Evolutionary conservation across 2,797 vertebrate species (phyloP).

Genomic region (Argentina silus): DNA sequence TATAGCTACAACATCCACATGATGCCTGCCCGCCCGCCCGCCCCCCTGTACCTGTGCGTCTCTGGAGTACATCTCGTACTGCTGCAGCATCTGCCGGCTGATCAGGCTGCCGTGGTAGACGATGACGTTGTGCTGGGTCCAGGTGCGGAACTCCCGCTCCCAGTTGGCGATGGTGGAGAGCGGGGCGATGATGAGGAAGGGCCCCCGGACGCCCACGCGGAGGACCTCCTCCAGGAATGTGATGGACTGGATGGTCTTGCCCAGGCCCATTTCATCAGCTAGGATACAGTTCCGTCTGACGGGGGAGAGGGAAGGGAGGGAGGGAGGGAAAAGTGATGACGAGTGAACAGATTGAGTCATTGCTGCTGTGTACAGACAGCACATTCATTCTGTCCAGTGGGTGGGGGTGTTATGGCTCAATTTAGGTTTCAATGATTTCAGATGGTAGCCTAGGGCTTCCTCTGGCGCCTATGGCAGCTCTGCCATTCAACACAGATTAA

Average conservation of each 20-base stretch:
- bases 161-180: slow-evolving; percentile 98
- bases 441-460: no score
- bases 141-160: slow-evolving; percentile 96
- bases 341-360: slow-evolving; percentile 51
- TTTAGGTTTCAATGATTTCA: slow-evolving; percentile 25
- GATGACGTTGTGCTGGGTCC: slow-evolving; percentile 95
- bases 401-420: slow-evolving; percentile 71
- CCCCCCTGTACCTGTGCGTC: slow-evolving; percentile 88
- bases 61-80: slow-evolving; percentile 99
- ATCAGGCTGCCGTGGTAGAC: slow-evolving; percentile 97
- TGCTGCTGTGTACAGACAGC: slow-evolving; percentile 53
- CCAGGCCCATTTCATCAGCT: slow-evolving; percentile 99
- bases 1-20: no score
- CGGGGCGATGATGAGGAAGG: slow-evolving; percentile 98
- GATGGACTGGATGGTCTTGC: slow-evolving; percentile 99
- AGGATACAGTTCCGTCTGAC: slow-evolving; percentile 96
- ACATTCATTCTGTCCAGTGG: slow-evolving; percentile 74
- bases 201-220: slow-evolving; percentile 87
- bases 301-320: slow-evolving; percentile 4
- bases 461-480: no score
- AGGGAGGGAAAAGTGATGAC: neutral
- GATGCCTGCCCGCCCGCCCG: no score
- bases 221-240: slow-evolving; percentile 96
- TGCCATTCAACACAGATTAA: no score
- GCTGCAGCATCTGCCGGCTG: slow-evolving; percentile 99